Evolutionary conservation across 2,888 invertebrate genomes (phyloP).

Genomic region (Volucella inflata): DNA sequence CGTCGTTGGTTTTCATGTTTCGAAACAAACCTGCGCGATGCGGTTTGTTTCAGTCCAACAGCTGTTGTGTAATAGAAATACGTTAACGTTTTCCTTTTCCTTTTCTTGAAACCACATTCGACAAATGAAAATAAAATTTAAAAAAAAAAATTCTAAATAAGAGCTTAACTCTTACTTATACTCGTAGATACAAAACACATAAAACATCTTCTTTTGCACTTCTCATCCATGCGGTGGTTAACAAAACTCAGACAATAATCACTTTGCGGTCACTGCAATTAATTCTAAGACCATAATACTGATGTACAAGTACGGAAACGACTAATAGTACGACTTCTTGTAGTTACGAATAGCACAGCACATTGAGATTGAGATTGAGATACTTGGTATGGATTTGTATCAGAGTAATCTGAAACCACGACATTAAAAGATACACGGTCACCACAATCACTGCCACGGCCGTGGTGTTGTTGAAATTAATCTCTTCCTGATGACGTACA

Average conservation of each 20-base stretch:
- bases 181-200: conserved; percentile 24
- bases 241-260: conserved; percentile 41
- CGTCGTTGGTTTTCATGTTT: conserved; percentile 76
- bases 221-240: conserved; percentile 7
- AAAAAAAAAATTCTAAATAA: conserved; percentile 18
- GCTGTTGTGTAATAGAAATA: conserved; percentile 53
- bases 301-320: too few relatives aligned
- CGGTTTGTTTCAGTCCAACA: conserved; percentile 28
- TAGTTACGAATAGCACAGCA: conserved; percentile 41
- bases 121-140: conserved; percentile 43
- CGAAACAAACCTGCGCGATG: conserved; percentile 42
- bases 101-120: conserved; percentile 32
- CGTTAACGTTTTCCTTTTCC: conserved; percentile 38
- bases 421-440: conserved; percentile 36
- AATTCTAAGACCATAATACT: conserved; percentile 59
- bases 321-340: too few relatives aligned
- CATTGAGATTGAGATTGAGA: conserved; percentile 31
- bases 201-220: conserved; percentile 39
- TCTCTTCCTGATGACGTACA: conserved; percentile 65
- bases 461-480: conserved; percentile 49
- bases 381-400: conserved; percentile 29
- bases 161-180: conserved; percentile 18
- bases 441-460: conserved; percentile 33
- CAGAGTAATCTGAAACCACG: conserved; percentile 55
- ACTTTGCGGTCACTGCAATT: conserved; percentile 69